These are phyloP conservation scores for Cosmorhoe ocellata DNA, from an alignment of 2,888 invertebrate species.

Conservation along the genomic window DNA sequence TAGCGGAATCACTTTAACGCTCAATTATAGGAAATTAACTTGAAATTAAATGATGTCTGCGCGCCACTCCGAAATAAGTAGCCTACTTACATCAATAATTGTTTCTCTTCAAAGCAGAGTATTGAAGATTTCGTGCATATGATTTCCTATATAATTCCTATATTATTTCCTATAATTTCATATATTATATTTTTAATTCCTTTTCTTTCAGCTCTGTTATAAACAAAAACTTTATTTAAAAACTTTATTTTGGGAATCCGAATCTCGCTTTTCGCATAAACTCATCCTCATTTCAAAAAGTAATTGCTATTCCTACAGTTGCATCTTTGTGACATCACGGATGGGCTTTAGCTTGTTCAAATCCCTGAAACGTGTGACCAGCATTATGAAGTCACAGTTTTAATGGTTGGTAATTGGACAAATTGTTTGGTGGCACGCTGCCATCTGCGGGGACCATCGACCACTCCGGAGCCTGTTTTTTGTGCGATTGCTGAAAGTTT, in stretches of 20 bases:
- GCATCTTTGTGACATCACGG: no score
- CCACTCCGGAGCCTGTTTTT: slow-evolving; percentile 12
- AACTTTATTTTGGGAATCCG: no score
- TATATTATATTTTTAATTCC: no score
- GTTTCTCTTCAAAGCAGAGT: slow-evolving; percentile 32
- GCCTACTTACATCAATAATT: slow-evolving; percentile 34
- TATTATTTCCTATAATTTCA: no score
- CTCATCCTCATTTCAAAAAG: no score
- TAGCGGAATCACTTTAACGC: slow-evolving; percentile 10
- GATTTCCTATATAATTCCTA: no score
- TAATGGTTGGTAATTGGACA: slow-evolving; percentile 47
- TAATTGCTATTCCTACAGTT: no score
- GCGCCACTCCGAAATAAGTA: slow-evolving; percentile 31
- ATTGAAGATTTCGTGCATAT: slow-evolving; percentile 27
- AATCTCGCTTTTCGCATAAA: no score
- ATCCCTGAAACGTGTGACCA: slow-evolving; percentile 7
- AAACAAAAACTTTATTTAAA: no score
- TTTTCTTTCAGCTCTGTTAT: no score
- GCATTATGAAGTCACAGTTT: slow-evolving; percentile 38
- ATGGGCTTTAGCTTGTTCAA: not conserved
- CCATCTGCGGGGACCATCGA: slow-evolving; percentile 21
- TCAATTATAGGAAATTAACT: slow-evolving; percentile 24
- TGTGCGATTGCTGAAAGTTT: slow-evolving; percentile 23
- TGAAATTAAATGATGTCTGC: slow-evolving; percentile 21
- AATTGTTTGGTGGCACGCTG: slow-evolving; percentile 42